Evolutionary conservation across 2,797 vertebrate species (phyloP), one percentile per base, ranked within the genome.

Genomic region (Alfaro cultratus): DNA sequence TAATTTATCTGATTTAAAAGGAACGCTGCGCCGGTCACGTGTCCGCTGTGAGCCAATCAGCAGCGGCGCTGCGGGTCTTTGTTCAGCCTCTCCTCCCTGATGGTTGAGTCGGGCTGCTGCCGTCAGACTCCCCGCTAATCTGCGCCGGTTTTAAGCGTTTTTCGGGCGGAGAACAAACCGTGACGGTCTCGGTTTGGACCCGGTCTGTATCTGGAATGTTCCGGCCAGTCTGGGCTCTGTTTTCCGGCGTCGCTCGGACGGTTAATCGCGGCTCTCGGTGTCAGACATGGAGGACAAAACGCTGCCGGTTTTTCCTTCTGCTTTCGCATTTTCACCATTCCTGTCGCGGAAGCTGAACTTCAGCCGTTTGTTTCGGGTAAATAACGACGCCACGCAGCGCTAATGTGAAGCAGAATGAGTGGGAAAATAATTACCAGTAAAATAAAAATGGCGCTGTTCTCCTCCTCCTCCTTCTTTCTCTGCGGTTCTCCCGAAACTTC

Each of bases 401-500:
- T 41, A 5, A 21, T 23, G 1, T 7, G 31, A 13, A 16, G 9
- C 11, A 1, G 34, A 31, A 4, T 31, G 2, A 16, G 55, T 45
- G 2, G 34, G 2, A 53, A 39, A 76, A 86, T 83, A 81, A 71
- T 92, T 93, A 94, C 93, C 93, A 77, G 83, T 73, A 36, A 39
- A 73, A 53, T 67, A 26, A 86, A 92, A 89, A 91, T 92, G 93
- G 90, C 92, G 93, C 31, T 49, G 83, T 67, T 76, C 75, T 86
- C 84, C 76, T 36, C 87, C 89, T 89, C 85, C 78, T 41, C 87
- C 89, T 89, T 82, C 88, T 88, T 87, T 90, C 81, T 92, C 80
- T 76, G 88, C 11, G 81, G 45, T 78, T 91, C 89, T 91, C 91
- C 91, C 86, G 91, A 92, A 94, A 93, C 64, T 94, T 94, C 93